phyloP scores from a whole-genome alignment of 2,797 vertebrate genomes.

The Tokudaia muenninki region DNA sequence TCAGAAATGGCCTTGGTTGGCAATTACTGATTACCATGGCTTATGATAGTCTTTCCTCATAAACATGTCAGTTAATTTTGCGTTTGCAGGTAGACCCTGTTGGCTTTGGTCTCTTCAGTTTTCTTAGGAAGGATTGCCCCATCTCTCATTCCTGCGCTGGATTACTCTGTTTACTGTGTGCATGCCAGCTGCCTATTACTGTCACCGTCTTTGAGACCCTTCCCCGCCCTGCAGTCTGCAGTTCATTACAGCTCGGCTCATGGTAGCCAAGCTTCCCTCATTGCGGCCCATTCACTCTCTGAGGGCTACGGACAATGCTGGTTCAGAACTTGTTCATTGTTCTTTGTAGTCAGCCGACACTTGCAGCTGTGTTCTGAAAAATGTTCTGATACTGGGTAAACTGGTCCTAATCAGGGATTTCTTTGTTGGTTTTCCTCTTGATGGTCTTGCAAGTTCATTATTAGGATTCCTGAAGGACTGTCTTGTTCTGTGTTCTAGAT shows the following conservation, averaged over 20 bases:
- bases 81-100: constrained; percentile 17
- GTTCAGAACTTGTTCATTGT: constrained; percentile 69
- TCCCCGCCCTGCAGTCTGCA: constrained; percentile 4
- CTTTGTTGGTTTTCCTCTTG: constrained; percentile 59
- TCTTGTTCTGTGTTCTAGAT: constrained; percentile 43
- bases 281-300: background rate
- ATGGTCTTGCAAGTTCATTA: constrained; percentile 60
- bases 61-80: background rate
- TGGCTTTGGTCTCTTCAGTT: constrained; percentile 12
- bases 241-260: background rate
- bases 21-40: background rate
- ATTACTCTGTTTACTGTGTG: constrained; percentile 24
- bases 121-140: background rate
- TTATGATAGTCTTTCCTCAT: background rate
- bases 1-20: constrained; percentile 28
- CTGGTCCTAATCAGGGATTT: constrained; percentile 52
- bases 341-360: constrained; percentile 57
- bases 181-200: constrained; percentile 25
- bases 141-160: background rate
- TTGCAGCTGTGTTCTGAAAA: constrained; percentile 27
- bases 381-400: constrained; percentile 50
- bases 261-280: background rate
- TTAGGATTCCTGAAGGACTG: constrained; percentile 43
- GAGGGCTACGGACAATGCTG: constrained; percentile 55
- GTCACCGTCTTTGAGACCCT: background rate